phyloP scores from a whole-genome alignment of 1,140 invertebrate species.

The Drosophila paulistorum region DNA sequence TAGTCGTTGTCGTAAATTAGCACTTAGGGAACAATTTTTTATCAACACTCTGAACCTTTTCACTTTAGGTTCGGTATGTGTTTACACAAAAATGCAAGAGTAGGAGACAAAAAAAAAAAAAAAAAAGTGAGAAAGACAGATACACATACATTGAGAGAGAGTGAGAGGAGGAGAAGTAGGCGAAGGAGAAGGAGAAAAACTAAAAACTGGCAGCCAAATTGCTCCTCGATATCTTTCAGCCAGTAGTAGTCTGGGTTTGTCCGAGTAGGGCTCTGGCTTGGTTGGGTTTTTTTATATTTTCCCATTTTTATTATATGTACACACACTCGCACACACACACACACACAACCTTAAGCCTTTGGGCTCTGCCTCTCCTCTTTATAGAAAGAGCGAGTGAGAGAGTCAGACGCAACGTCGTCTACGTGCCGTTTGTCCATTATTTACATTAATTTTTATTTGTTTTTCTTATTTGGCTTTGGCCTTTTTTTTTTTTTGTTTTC shows the following conservation, averaged over 20 bases:
- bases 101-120: constrained; percentile 18
- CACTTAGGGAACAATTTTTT: constrained; percentile 26
- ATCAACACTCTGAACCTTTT: constrained; percentile 76
- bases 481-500: constrained; percentile 52
- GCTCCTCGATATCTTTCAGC: constrained; percentile 78
- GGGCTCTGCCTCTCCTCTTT: constrained; percentile 55
- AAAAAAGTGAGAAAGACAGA: constrained; percentile 15
- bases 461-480: constrained; percentile 79
- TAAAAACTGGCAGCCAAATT: constrained; percentile 78
- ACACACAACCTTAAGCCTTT: constrained; percentile 68
- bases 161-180: neutral
- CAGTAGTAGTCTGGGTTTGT: constrained; percentile 55
- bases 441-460: constrained; percentile 81
- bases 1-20: neutral
- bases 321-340: constrained; percentile 23
- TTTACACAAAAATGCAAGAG: constrained; percentile 65
- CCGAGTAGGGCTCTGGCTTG: constrained; percentile 16
- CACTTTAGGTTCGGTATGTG: constrained; percentile 58
- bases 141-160: neutral
- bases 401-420: constrained; percentile 43
- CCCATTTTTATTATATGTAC: constrained; percentile 51
- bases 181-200: constrained; percentile 32
- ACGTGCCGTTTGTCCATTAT: constrained; percentile 76
- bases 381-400: constrained; percentile 23
- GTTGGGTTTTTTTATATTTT: constrained; percentile 51